Evolutionary conservation across 2,113 vertebrate genomes (phyloP).

Genomic region (Muscicapa adusta): DNA sequence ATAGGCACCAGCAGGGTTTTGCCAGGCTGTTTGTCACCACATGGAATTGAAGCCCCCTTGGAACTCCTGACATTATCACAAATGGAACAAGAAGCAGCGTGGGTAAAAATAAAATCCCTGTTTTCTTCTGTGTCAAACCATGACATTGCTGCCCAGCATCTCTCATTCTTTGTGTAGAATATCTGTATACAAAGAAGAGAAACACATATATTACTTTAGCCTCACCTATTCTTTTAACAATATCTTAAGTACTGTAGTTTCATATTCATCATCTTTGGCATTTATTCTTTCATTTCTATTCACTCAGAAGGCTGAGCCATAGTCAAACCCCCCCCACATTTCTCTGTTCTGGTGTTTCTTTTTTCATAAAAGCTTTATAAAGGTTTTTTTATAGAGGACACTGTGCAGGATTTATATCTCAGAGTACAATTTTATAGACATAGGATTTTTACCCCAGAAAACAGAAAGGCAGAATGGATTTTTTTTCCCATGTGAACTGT

Average conservation of each 20-base stretch:
- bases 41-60: background rate
- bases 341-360: background rate
- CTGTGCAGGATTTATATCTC: background rate
- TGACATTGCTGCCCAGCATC: background rate
- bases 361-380: background rate
- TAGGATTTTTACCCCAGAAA: background rate
- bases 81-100: background rate
- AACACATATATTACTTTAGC: background rate
- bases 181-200: background rate
- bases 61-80: background rate
- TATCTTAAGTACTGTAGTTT: background rate
- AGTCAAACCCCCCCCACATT: background rate
- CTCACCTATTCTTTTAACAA: background rate
- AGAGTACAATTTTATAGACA: background rate
- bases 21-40: background rate
- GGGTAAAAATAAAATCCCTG: background rate
- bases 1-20: background rate
- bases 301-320: background rate
- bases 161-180: background rate
- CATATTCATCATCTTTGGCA: background rate
- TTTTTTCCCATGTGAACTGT: background rate
- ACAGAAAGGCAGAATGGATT: background rate
- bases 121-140: background rate
- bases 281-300: background rate
- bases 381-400: background rate